phyloP scores from a whole-genome alignment of 2,113 vertebrate species.

The Apus apus region DNA sequence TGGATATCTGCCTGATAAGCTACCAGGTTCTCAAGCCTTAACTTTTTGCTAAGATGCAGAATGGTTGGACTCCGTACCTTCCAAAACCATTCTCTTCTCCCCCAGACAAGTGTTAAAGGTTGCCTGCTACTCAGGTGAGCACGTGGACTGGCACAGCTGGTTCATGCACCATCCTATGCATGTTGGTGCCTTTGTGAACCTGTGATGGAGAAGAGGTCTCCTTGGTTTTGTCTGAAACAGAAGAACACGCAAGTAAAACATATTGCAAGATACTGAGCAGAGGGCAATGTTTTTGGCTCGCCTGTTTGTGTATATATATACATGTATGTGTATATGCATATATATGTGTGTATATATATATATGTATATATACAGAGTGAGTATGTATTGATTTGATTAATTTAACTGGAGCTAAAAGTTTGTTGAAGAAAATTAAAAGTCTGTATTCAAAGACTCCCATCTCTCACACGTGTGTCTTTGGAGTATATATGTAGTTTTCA shows the following conservation, averaged over 20 bases:
- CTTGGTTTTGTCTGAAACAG: neutral
- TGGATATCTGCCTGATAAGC: neutral
- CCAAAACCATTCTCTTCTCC: neutral
- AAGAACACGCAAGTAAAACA: neutral
- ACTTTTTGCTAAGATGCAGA: neutral
- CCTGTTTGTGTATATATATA: neutral
- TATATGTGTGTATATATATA: neutral
- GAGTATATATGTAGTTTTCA: neutral
- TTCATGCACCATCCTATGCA: neutral
- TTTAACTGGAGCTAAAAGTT: neutral
- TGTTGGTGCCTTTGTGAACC: neutral
- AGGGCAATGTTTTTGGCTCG: neutral
- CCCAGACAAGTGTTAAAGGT: neutral
- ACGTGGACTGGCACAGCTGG: fast-evolving
- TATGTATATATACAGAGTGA: neutral
- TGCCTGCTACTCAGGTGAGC: neutral
- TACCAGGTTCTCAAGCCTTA: neutral
- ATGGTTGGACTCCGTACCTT: neutral
- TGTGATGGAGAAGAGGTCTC: neutral
- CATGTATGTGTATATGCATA: neutral
- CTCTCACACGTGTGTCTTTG: neutral
- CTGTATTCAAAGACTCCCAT: neutral
- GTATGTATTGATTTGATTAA: neutral
- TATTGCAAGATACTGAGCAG: neutral
- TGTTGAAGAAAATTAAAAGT: slow-evolving; percentile 30